Evolutionary conservation across 64 coral and sea anemone genomes (phyloP).

Genomic region (Montipora foliosa): DNA sequence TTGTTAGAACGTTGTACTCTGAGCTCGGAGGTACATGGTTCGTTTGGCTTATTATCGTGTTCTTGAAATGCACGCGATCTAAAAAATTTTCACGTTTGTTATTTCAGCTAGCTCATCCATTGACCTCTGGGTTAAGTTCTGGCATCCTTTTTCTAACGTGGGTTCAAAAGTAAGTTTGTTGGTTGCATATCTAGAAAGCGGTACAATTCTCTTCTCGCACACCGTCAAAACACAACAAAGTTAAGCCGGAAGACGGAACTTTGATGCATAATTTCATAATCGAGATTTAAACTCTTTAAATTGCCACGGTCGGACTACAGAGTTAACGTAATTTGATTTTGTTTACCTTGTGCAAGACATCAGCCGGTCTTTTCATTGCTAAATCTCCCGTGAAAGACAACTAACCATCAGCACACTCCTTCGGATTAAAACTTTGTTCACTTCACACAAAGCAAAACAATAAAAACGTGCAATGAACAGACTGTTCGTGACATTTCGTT

Average conservation of each 20-base stretch:
- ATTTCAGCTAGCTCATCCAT: background rate
- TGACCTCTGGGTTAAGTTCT: background rate
- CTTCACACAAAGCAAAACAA: background rate
- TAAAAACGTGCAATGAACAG: background rate
- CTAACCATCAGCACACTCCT: background rate
- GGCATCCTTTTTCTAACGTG: background rate
- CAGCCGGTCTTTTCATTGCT: background rate
- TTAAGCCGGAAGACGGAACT: background rate
- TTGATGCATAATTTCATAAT: background rate
- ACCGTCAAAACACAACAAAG: background rate
- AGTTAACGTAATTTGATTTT: background rate
- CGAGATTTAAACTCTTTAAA: background rate
- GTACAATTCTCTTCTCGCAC: background rate
- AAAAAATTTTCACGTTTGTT: background rate
- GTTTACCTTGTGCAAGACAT: background rate
- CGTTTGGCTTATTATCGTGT: too few species aligned
- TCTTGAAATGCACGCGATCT: background rate
- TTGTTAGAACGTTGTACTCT: too few species aligned
- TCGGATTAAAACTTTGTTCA: background rate
- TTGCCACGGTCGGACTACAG: background rate
- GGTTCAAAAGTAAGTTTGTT: too few species aligned
- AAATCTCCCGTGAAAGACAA: background rate
- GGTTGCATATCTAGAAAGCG: too few species aligned
- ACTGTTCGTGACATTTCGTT: background rate
- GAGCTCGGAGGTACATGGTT: too few species aligned